Conservation (phyloP, 1,140 invertebrate genomes). For the Pristionchus pacificus region DNA sequence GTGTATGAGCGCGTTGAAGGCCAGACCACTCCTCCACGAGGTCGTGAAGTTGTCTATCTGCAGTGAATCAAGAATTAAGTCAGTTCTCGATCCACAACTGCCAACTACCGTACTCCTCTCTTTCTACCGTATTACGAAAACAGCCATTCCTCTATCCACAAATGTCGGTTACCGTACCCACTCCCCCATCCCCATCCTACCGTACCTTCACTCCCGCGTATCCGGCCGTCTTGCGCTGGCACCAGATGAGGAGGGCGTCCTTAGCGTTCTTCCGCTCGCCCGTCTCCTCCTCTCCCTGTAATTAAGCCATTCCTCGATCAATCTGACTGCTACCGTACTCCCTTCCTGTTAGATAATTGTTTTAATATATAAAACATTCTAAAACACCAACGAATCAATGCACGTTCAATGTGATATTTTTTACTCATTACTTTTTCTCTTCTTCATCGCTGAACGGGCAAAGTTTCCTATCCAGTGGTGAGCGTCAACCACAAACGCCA, state of each 20-base stretch:
- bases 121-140: too few species aligned
- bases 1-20: constrained; percentile 94
- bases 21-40: constrained; percentile 91
- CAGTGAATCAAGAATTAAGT: too few species aligned
- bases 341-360: too few species aligned
- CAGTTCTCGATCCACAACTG: too few species aligned
- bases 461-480: too few species aligned
- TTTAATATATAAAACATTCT: too few species aligned
- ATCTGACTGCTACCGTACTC: too few species aligned
- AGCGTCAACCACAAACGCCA: too few species aligned
- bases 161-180: background rate
- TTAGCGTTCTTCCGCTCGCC: constrained; percentile 98
- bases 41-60: constrained; percentile 70
- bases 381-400: too few species aligned
- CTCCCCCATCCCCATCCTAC: background rate
- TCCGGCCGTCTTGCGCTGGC: constrained; percentile 91
- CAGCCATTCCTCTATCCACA: too few species aligned
- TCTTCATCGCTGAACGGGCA: too few species aligned
- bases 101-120: background rate
- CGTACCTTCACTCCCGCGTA: constrained; percentile 68
- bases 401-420: too few species aligned
- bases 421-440: background rate
- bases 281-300: constrained; percentile 86
- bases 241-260: constrained; percentile 95
- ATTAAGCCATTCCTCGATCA: background rate